Evolutionary conservation across 2,888 invertebrate genomes (phyloP).

Genomic region (Xestobium rufovillosum): DNA sequence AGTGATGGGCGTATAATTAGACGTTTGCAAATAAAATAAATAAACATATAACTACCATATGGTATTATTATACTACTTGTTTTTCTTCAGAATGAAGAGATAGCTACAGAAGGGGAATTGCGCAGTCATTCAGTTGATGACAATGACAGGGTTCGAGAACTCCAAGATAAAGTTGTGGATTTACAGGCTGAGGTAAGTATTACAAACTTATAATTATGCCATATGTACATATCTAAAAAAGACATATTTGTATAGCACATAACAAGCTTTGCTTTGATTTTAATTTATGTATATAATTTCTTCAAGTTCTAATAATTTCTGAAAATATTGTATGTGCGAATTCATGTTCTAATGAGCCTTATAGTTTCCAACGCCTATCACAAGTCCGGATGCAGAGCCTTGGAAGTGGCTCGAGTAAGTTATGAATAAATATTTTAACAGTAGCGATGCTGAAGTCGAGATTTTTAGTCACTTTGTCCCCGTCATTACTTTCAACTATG

Average conservation of each 20-base stretch:
- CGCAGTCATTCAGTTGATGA: slow-evolving; percentile 74
- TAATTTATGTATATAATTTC: not conserved
- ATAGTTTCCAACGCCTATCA: slow-evolving; percentile 84
- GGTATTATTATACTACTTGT: no score
- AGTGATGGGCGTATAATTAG: no score
- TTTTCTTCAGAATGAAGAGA: slow-evolving; percentile 77
- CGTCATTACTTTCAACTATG: not conserved
- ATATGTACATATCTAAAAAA: no score
- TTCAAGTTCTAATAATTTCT: slow-evolving; percentile 10
- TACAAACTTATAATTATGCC: no score
- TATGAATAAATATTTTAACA: slow-evolving; percentile 21
- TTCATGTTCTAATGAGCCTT: no score
- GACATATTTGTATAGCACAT: no score
- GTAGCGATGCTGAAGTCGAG: no score
- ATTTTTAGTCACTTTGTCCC: no score
- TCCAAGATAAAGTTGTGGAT: slow-evolving; percentile 89
- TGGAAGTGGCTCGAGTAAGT: slow-evolving; percentile 89
- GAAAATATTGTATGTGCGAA: slow-evolving; percentile 1
- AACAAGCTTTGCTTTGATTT: no score
- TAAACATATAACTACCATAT: no score
- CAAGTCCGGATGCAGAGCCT: slow-evolving; percentile 81
- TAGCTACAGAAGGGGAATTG: slow-evolving; percentile 87
- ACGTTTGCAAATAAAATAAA: no score
- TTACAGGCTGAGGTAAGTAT: slow-evolving; percentile 82
- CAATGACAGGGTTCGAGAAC: slow-evolving; percentile 76